Evolutionary conservation across 2,797 vertebrate genomes (phyloP).

Genomic region (Enoplosus armatus): DNA sequence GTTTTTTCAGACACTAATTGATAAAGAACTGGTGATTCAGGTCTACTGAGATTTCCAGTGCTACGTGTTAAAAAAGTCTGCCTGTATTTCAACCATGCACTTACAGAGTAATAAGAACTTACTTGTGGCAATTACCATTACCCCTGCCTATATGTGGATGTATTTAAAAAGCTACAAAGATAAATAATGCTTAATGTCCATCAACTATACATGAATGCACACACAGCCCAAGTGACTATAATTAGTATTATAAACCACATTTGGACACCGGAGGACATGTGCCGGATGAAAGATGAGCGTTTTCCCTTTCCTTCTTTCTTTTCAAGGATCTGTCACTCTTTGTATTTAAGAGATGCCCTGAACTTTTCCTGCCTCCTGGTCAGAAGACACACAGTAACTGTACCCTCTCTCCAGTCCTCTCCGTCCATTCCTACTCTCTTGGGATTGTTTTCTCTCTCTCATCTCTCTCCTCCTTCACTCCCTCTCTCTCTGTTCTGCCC

Average conservation of each 20-base stretch:
- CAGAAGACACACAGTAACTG: conserved; percentile 28
- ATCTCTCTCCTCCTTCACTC: conserved; percentile 49
- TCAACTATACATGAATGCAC: not conserved
- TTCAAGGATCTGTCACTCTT: conserved; percentile 46
- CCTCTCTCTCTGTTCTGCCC: conserved; percentile 46
- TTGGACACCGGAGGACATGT: conserved; percentile 26
- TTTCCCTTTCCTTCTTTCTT: conserved; percentile 30
- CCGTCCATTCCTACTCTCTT: conserved; percentile 17
- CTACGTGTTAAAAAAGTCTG: not conserved
- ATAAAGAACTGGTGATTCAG: conserved; percentile 3
- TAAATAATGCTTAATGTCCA: conserved; percentile 3
- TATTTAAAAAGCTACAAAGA: not conserved
- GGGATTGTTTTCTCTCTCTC: conserved; percentile 51
- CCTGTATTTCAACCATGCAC: not conserved
- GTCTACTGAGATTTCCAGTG: not conserved
- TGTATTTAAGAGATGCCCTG: conserved; percentile 46
- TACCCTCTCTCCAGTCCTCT: conserved; percentile 30
- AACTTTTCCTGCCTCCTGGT: conserved; percentile 54
- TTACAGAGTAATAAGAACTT: not conserved
- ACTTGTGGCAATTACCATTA: not conserved
- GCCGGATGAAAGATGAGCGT: conserved; percentile 40
- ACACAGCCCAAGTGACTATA: conserved; percentile 3
- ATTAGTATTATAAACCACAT: conserved; percentile 44
- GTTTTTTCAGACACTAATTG: conserved; percentile 12
- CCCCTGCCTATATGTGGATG: not conserved